Percentiles rank a stretch among this genome's conserved stretches.
Evolutionary conservation across 2,113 vertebrate genomes (phyloP).

Genomic region (Hippoglossus stenolepis): DNA sequence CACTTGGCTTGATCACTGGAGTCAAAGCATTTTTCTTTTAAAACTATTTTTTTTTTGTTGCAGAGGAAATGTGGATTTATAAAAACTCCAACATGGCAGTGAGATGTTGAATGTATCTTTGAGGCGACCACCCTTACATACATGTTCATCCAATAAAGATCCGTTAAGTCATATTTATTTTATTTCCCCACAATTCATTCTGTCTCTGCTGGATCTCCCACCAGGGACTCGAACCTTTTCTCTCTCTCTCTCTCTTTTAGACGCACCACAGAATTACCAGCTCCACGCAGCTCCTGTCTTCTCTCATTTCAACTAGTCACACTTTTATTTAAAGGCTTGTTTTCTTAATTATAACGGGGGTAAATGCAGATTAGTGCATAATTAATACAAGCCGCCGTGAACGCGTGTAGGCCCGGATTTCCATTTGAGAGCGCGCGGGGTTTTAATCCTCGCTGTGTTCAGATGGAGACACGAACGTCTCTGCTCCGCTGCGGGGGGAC

Average conservation of each 20-base stretch:
- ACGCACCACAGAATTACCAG: slow-evolving; percentile 43
- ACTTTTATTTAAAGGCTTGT: slow-evolving; percentile 33
- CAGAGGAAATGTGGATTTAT: slow-evolving; percentile 60
- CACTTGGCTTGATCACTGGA: slow-evolving; percentile 79
- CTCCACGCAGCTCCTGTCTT: slow-evolving; percentile 9
- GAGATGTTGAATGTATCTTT: slow-evolving; percentile 86
- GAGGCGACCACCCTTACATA: slow-evolving; percentile 80
- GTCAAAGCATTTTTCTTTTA: slow-evolving; percentile 65
- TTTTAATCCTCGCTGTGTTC: slow-evolving; percentile 66
- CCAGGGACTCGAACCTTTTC: no score
- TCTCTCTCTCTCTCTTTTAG: neutral
- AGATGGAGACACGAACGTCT: neutral
- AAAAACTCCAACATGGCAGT: slow-evolving; percentile 74
- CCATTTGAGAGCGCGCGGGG: slow-evolving; percentile 58
- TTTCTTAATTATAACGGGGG: slow-evolving; percentile 63
- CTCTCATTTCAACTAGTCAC: slow-evolving; percentile 66
- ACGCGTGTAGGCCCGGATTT: slow-evolving; percentile 43
- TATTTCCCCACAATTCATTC: neutral
- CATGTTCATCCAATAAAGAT: slow-evolving; percentile 88
- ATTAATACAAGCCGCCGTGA: slow-evolving; percentile 69
- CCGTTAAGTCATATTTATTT: slow-evolving; percentile 78
- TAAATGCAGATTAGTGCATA: slow-evolving; percentile 71
- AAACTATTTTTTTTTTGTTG: slow-evolving; percentile 45
- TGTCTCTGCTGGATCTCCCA: no score
- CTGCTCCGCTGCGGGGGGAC: neutral